These are phyloP conservation scores for Sebastolobus altivelis DNA, from an alignment of 2,797 vertebrate genomes.

Conservation along the genomic window DNA sequence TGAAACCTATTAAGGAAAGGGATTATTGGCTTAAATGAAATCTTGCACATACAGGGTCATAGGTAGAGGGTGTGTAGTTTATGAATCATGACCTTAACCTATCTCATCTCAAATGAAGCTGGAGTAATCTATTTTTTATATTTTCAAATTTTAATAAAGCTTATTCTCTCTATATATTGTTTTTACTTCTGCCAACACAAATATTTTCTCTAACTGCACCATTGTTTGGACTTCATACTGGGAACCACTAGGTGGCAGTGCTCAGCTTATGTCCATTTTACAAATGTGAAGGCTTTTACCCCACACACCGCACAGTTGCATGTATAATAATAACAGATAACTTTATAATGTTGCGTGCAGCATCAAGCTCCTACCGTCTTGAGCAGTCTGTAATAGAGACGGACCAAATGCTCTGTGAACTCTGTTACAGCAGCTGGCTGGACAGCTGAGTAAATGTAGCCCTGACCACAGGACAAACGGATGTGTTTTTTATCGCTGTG, in stretches of 20 bases:
- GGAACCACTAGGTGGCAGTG: slow-evolving; percentile 69
- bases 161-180: slow-evolving; percentile 15
- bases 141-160: slow-evolving; percentile 61
- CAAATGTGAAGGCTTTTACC: not conserved
- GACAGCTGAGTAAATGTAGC: slow-evolving; percentile 59
- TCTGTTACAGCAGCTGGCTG: slow-evolving; percentile 28
- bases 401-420: slow-evolving; percentile 5
- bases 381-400: not conserved
- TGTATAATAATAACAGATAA: slow-evolving; percentile 9
- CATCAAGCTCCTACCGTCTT: not conserved
- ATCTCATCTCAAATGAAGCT: slow-evolving; percentile 22
- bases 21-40: slow-evolving; percentile 19
- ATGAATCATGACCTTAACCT: slow-evolving; percentile 1
- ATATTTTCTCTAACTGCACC: not conserved
- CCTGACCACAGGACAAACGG: slow-evolving; percentile 47
- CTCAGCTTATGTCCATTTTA: not conserved
- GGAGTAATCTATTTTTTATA: slow-evolving; percentile 43
- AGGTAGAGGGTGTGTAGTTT: not conserved
- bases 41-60: not conserved
- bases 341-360: not conserved
- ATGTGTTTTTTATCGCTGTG: slow-evolving; percentile 44
- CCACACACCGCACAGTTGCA: not conserved
- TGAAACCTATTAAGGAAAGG: not conserved
- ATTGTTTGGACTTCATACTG: not conserved
- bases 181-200: not conserved